These are phyloP conservation scores for Sebastiscus albofasciatus DNA, from an alignment of 2,797 vertebrate species.

Conservation along the genomic window DNA sequence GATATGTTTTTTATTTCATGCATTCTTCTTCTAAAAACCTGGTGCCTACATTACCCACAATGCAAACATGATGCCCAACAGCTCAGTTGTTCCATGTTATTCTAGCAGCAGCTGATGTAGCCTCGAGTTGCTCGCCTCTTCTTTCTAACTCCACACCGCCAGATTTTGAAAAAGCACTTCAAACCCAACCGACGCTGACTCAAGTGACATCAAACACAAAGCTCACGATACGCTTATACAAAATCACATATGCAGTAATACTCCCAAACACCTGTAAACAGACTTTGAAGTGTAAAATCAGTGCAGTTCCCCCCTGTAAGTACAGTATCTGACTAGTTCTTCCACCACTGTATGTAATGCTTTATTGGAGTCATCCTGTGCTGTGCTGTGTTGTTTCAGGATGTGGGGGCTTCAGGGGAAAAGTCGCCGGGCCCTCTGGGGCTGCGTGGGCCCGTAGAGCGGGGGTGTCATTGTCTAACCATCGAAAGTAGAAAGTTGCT, in stretches of 20 bases:
- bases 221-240: neutral
- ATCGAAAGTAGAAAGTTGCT: slow-evolving; percentile 92
- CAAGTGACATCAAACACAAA: neutral
- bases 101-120: neutral
- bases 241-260: too few relatives aligned
- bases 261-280: too few relatives aligned
- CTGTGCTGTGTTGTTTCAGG: slow-evolving; percentile 32
- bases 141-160: neutral
- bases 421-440: slow-evolving; percentile 33
- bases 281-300: too few relatives aligned
- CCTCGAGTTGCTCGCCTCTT: neutral
- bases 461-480: slow-evolving; percentile 90
- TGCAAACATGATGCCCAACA: neutral
- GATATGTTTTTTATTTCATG: too few relatives aligned
- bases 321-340: neutral
- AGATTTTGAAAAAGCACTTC: neutral
- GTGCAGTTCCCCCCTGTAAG: neutral
- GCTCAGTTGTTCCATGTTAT: neutral
- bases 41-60: neutral
- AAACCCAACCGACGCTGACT: neutral
- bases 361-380: neutral
- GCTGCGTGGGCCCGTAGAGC: slow-evolving; percentile 85
- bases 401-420: slow-evolving; percentile 19
- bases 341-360: neutral
- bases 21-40: too few relatives aligned